A percentile compares a stretch with the other conserved stretches of the same genome.
phyloP scores from a whole-genome alignment of 2,888 invertebrate species.

The Sesia bembeciformis region DNA sequence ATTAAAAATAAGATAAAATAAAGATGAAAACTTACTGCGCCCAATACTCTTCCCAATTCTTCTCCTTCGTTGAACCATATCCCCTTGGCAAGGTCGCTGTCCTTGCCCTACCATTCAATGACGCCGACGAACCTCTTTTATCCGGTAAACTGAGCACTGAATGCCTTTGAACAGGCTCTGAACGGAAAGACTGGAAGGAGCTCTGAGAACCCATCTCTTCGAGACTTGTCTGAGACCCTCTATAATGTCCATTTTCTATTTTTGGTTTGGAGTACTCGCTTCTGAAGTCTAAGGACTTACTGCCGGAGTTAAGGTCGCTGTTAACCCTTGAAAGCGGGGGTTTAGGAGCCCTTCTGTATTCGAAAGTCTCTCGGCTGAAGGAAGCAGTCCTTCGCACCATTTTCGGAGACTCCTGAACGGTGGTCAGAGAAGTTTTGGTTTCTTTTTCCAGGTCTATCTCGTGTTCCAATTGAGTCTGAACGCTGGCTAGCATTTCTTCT shows the following conservation, averaged over 20 bases:
- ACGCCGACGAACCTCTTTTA: slow-evolving; percentile 33
- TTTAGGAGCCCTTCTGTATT: slow-evolving; percentile 31
- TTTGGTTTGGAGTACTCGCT: slow-evolving; percentile 27
- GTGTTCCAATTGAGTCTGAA: slow-evolving; percentile 60
- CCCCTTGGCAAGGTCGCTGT: slow-evolving; percentile 60
- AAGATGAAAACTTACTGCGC: slow-evolving; percentile 44
- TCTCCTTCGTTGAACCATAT: slow-evolving; percentile 54
- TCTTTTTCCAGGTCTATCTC: slow-evolving; percentile 61
- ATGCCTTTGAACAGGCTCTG: slow-evolving; percentile 46
- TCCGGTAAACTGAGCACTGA: slow-evolving; percentile 52
- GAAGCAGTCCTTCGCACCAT: slow-evolving; percentile 41
- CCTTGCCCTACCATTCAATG: slow-evolving; percentile 41
- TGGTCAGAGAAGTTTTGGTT: slow-evolving; percentile 44
- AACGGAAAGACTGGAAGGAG: slow-evolving; percentile 54
- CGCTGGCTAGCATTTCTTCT: slow-evolving; percentile 66
- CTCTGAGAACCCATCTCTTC: slow-evolving; percentile 47
- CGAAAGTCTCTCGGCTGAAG: slow-evolving; percentile 40
- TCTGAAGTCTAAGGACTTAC: slow-evolving; percentile 14
- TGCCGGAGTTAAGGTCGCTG: slow-evolving; percentile 26
- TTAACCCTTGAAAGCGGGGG: slow-evolving; percentile 29
- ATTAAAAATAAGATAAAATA: background rate
- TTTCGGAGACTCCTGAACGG: slow-evolving; percentile 54
- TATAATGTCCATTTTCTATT: slow-evolving; percentile 21
- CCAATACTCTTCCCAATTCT: slow-evolving; percentile 69
- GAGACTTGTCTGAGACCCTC: slow-evolving; percentile 36